These are phyloP conservation scores for Uloborus diversus DNA, from an alignment of 1,140 invertebrate genomes.

Conservation along the genomic window DNA sequence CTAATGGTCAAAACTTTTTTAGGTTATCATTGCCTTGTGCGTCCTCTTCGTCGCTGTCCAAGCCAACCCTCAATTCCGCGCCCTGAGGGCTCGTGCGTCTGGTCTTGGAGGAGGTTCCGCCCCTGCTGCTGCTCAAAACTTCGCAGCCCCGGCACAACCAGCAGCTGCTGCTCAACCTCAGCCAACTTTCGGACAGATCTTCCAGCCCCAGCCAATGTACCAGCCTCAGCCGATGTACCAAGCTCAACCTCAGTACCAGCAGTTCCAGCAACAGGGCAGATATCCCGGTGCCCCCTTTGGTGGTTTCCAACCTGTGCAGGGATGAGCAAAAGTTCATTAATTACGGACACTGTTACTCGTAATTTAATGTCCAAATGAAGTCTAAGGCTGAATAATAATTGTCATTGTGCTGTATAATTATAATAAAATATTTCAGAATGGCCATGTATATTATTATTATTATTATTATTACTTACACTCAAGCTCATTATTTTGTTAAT, in stretches of 20 bases:
- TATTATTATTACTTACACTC: no score
- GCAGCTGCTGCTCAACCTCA: neutral
- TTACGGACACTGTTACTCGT: no score
- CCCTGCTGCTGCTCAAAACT: neutral
- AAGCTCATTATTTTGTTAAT: no score
- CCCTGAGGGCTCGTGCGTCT: slow-evolving; percentile 39
- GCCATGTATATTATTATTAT: no score
- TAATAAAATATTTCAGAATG: no score
- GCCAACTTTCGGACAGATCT: neutral
- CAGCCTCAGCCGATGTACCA: slow-evolving; percentile 15
- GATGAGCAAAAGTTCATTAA: neutral
- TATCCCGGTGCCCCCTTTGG: neutral
- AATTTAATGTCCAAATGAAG: no score
- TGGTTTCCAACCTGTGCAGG: neutral
- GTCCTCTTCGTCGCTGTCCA: slow-evolving; percentile 23
- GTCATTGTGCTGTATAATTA: no score
- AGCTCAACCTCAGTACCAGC: neutral
- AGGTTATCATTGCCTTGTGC: slow-evolving; percentile 40
- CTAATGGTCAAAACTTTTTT: no score
- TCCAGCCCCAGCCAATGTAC: neutral
- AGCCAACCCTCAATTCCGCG: slow-evolving; percentile 45
- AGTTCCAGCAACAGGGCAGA: slow-evolving; percentile 12
- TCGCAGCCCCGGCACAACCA: neutral
- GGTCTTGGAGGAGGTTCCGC: slow-evolving; percentile 26
- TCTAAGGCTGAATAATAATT: no score